phyloP scores from a whole-genome alignment of 2,888 invertebrate genomes.

The Drosophila siamana region DNA sequence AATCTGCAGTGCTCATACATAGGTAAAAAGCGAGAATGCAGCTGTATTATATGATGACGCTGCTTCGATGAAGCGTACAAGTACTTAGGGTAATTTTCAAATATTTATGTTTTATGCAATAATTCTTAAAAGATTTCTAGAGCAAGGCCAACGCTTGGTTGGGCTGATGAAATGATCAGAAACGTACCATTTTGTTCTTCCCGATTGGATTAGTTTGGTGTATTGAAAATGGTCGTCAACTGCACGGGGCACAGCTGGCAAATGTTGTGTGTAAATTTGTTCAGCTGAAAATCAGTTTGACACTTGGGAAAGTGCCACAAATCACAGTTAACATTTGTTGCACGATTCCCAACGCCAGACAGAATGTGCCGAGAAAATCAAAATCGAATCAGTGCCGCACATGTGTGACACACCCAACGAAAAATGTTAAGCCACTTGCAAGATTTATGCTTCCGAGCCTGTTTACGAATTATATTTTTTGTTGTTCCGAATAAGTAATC shows the following conservation, averaged over 20 bases:
- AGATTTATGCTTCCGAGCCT: background rate
- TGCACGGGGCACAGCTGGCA: conserved; percentile 42
- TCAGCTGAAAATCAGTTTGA: conserved; percentile 58
- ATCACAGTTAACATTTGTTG: conserved; percentile 67
- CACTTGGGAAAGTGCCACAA: conserved; percentile 68
- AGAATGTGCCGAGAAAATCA: conserved; percentile 63
- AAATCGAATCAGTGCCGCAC: conserved; percentile 59
- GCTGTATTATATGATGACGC: conserved; percentile 19
- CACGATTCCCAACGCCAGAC: conserved; percentile 51
- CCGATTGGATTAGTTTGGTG: conserved; percentile 12
- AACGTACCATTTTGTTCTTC: background rate
- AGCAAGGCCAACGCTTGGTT: background rate
- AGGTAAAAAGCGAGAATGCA: conserved; percentile 27
- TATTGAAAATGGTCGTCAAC: conserved; percentile 7
- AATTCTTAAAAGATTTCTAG: background rate
- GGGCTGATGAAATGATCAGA: background rate
- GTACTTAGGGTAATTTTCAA: conserved; percentile 30
- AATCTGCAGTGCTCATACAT: conserved; percentile 14
- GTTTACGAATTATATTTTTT: background rate
- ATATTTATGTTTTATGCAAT: conserved; percentile 5
- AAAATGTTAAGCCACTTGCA: conserved; percentile 36
- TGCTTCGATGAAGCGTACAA: conserved; percentile 24
- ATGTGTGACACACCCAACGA: conserved; percentile 37
- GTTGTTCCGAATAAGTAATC: background rate
- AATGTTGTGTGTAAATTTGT: conserved; percentile 50